Conservation (phyloP, 2,888 invertebrate genomes). For the Drosophila silvestris region DNA sequence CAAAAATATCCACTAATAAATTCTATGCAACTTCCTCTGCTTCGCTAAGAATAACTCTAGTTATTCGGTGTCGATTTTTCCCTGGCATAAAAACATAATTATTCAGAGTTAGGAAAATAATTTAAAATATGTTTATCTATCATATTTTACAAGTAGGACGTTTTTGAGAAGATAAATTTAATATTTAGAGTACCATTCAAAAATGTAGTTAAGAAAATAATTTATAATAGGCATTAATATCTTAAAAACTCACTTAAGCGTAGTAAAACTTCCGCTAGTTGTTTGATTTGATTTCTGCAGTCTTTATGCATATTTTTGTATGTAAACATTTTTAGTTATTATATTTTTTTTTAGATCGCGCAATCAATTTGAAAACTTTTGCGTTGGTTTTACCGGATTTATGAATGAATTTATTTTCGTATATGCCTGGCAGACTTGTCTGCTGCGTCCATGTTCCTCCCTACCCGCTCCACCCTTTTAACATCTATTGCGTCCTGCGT, state of each 20-base stretch:
- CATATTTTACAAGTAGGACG: too few relatives aligned
- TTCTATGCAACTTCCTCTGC: neutral
- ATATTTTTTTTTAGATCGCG: slow-evolving; percentile 54
- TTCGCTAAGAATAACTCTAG: neutral
- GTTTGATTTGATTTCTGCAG: slow-evolving; percentile 13
- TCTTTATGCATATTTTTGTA: slow-evolving; percentile 39
- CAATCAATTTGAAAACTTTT: slow-evolving; percentile 78
- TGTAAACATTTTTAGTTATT: slow-evolving; percentile 36
- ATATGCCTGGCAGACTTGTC: slow-evolving; percentile 73
- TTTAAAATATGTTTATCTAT: neutral
- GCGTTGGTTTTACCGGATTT: slow-evolving; percentile 81
- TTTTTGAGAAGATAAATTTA: neutral
- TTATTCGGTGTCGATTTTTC: neutral
- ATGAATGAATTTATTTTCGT: slow-evolving; percentile 80
- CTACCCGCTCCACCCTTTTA: slow-evolving; percentile 3
- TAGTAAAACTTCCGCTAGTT: slow-evolving; percentile 14
- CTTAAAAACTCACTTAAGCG: neutral
- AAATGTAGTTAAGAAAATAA: neutral
- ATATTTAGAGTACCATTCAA: neutral
- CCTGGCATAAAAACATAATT: neutral
- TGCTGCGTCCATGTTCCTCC: slow-evolving; percentile 40
- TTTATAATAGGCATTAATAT: neutral
- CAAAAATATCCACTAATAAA: neutral
- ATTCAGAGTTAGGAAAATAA: neutral
- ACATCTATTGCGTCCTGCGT: slow-evolving; percentile 46